Conservation (phyloP, 2,113 vertebrate genomes). For the Rhea pennata region DNA sequence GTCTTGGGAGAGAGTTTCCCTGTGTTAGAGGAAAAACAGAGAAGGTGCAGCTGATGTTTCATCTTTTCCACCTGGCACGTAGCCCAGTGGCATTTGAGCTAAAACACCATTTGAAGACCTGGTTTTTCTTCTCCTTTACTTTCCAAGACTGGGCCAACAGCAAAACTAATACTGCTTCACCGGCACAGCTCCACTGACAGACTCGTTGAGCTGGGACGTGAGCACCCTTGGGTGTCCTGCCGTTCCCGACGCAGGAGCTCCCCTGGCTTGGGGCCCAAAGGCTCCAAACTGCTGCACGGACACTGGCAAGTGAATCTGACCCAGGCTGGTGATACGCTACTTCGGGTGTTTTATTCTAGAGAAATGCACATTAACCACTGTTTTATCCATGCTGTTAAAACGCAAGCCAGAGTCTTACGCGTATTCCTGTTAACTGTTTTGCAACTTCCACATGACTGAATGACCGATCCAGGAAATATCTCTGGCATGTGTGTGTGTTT, state of each 20-base stretch:
- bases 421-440: not conserved
- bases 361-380: not conserved
- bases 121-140: not conserved
- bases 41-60: not conserved
- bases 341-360: not conserved
- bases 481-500: too few relatives aligned
- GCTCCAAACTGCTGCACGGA: accelerated
- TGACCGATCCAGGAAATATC: not conserved
- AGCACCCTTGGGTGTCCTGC: not conserved
- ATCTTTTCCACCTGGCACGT: not conserved
- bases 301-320: not conserved
- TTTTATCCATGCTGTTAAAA: not conserved
- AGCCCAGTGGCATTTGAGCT: not conserved
- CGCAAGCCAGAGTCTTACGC: not conserved
- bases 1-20: not conserved
- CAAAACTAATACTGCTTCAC: not conserved
- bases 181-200: not conserved
- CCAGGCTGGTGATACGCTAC: accelerated
- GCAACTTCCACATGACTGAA: not conserved
- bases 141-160: not conserved
- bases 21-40: not conserved
- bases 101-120: not conserved
- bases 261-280: too few relatives aligned
- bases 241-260: too few relatives aligned
- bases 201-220: not conserved